Percentiles rank a stretch among this genome's conserved stretches.
phyloP scores from a whole-genome alignment of 2,797 vertebrate genomes.

The Cyclopterus lumpus region DNA sequence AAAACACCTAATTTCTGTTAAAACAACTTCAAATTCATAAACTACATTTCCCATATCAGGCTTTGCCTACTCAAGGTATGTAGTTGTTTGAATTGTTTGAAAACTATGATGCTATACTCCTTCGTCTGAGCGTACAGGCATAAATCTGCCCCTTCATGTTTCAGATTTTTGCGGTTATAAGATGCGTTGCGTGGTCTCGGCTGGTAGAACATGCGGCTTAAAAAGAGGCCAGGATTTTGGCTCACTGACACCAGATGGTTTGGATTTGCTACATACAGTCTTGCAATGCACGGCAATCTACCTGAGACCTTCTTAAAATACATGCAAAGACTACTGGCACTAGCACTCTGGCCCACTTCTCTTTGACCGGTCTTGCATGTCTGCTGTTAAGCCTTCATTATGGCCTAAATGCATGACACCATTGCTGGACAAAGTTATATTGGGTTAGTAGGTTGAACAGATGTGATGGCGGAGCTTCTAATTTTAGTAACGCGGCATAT shows the following conservation, averaged over 20 bases:
- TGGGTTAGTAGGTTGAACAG: slow-evolving; percentile 64
- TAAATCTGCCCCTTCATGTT: background rate
- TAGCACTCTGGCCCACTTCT: slow-evolving; percentile 48
- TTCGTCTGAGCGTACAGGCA: background rate
- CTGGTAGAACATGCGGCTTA: slow-evolving; percentile 20
- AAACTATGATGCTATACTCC: background rate
- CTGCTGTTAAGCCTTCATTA: slow-evolving; percentile 40
- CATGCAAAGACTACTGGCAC: slow-evolving; percentile 35
- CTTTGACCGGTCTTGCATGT: background rate
- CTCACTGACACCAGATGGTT: slow-evolving; percentile 36
- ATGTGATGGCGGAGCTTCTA: slow-evolving; percentile 45
- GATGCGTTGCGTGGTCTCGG: slow-evolving; percentile 7
- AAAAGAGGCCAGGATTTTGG: slow-evolving; percentile 31
- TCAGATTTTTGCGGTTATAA: slow-evolving; percentile 4
- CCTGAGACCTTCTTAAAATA: slow-evolving; percentile 30
- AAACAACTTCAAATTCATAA: background rate
- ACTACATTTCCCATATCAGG: background rate
- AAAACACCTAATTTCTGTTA: background rate
- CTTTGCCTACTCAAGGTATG: background rate
- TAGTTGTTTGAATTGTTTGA: background rate
- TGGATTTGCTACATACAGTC: slow-evolving; percentile 34
- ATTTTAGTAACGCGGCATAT: slow-evolving; percentile 45
- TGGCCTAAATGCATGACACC: slow-evolving; percentile 72
- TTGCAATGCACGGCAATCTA: slow-evolving; percentile 10
- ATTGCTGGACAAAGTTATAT: slow-evolving; percentile 65